phyloP scores from a whole-genome alignment of 2,113 vertebrate species.

The Condylura cristata region DNA sequence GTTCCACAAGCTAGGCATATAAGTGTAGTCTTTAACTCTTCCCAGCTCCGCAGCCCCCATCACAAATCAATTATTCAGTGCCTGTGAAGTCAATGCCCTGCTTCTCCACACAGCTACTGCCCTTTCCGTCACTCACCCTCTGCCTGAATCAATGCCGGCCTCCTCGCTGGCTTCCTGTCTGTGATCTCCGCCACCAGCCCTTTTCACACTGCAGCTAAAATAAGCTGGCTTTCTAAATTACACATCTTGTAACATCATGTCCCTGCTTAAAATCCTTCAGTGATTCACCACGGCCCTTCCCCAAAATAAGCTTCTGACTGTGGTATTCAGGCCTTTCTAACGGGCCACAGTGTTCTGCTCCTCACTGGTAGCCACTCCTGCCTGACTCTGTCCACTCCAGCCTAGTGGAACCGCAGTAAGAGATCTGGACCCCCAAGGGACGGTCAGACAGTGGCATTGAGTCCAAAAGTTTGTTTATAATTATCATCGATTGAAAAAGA shows the following conservation, averaged over 20 bases:
- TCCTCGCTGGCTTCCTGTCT: neutral
- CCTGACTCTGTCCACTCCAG: neutral
- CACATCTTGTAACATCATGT: neutral
- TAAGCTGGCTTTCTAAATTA: slow-evolving; percentile 4
- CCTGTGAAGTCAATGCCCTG: neutral
- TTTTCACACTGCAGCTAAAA: neutral
- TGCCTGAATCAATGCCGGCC: neutral
- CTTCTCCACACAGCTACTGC: neutral
- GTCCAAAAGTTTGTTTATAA: neutral
- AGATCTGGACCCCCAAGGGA: neutral
- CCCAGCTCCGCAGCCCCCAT: neutral
- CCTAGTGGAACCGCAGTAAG: neutral
- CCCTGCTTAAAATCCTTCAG: neutral
- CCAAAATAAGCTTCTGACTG: slow-evolving; percentile 38
- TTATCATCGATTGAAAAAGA: neutral
- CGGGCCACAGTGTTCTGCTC: neutral
- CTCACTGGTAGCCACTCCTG: neutral
- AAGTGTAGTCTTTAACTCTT: neutral
- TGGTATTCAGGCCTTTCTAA: neutral
- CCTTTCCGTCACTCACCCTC: neutral
- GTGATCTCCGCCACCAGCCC: neutral
- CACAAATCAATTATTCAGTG: neutral
- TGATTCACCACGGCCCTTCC: slow-evolving; percentile 21
- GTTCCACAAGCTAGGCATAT: neutral
- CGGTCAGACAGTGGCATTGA: neutral